Conservation (phyloP, 2,888 invertebrate genomes). For the Herminia tarsipennalis region DNA sequence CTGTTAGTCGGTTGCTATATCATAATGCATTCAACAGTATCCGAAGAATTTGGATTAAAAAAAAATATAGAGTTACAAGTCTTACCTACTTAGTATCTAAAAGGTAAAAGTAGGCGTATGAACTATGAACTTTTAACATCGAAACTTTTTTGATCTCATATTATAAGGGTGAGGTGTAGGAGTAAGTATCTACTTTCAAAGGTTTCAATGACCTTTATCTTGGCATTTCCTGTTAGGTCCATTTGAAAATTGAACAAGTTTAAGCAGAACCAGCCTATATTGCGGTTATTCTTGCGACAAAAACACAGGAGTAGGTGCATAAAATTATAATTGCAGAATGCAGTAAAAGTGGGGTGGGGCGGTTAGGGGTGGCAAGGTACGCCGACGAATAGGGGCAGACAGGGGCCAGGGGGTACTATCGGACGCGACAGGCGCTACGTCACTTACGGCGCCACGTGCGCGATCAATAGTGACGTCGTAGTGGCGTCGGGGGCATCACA, state of each 20-base stretch:
- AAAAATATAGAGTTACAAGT: no score
- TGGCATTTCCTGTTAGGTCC: no score
- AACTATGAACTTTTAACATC: no score
- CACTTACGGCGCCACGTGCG: slow-evolving; percentile 83
- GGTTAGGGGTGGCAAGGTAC: slow-evolving; percentile 25
- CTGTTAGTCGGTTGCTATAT: no score
- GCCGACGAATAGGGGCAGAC: slow-evolving; percentile 36
- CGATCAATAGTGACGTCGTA: slow-evolving; percentile 84
- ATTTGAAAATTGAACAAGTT: slow-evolving; percentile 4
- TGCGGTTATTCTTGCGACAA: slow-evolving; percentile 24
- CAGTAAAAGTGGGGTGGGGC: slow-evolving; percentile 45
- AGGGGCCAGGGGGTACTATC: slow-evolving; percentile 67
- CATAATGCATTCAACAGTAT: no score
- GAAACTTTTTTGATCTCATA: no score
- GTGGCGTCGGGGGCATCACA: slow-evolving; percentile 37
- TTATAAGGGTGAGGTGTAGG: no score
- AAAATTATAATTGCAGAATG: slow-evolving; percentile 47
- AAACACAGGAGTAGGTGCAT: slow-evolving; percentile 38
- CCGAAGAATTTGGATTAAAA: no score
- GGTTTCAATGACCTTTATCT: no score
- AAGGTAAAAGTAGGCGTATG: no score
- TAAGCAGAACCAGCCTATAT: slow-evolving; percentile 13
- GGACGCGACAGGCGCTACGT: slow-evolving; percentile 74
- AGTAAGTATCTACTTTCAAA: no score
- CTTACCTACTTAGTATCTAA: no score